Evolutionary conservation across 64 coral and sea anemone species (phyloP).

Genomic region (Porites lutea): DNA sequence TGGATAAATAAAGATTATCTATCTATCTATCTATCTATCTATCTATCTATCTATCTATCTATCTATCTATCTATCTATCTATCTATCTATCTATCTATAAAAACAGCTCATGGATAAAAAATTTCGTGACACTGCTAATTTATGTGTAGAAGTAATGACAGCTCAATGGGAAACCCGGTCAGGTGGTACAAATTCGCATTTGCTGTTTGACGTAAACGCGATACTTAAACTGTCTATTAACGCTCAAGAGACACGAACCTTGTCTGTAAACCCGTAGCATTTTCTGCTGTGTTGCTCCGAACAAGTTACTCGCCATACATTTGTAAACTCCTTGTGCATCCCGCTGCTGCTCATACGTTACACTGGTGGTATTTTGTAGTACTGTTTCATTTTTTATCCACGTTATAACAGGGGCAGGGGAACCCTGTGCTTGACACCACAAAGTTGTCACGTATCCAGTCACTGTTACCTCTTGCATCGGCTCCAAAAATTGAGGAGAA

Average conservation of each 20-base stretch:
- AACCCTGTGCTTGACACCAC: neutral
- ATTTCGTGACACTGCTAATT: too few relatives aligned
- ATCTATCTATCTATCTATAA: too few relatives aligned
- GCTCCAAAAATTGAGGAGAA: neutral
- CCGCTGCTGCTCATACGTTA: neutral
- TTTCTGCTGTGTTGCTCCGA: neutral
- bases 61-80: too few relatives aligned
- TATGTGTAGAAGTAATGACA: too few relatives aligned
- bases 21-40: neutral
- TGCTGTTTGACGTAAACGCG: too few relatives aligned
- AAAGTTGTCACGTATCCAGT: neutral
- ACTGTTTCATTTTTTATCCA: neutral
- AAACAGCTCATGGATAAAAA: too few relatives aligned
- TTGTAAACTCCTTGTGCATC: neutral
- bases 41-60: too few relatives aligned
- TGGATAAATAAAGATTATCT: too few relatives aligned
- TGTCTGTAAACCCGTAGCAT: neutral
- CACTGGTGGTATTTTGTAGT: slow-evolving; percentile 9
- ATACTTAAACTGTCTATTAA: too few relatives aligned
- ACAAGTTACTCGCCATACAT: neutral
- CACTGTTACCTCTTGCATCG: neutral
- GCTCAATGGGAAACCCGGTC: too few relatives aligned
- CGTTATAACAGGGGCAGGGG: slow-evolving; percentile 5
- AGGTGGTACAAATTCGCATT: too few relatives aligned
- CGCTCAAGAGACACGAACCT: neutral